phyloP scores from a whole-genome alignment of 2,113 vertebrate species.

The Hymenochirus boettgeri region DNA sequence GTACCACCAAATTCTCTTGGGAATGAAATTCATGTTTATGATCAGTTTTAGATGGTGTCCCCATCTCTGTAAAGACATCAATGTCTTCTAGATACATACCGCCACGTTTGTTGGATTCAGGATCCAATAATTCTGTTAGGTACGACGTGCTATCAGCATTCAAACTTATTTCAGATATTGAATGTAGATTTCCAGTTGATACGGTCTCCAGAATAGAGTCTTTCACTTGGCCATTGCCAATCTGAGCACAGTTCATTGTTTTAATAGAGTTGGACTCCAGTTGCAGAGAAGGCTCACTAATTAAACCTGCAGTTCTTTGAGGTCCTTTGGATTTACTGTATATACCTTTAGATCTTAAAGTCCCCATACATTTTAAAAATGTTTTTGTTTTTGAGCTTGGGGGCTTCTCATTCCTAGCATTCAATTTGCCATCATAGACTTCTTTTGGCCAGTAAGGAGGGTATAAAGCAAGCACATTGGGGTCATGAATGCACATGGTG shows the following conservation, averaged over 20 bases:
- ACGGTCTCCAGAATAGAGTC: constrained; percentile 39
- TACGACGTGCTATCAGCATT: constrained; percentile 72
- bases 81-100: constrained; percentile 90
- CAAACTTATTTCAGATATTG: constrained; percentile 62
- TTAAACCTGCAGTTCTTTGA: constrained; percentile 62
- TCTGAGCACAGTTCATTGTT: constrained; percentile 69
- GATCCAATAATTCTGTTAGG: constrained; percentile 73
- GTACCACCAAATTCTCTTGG: constrained; percentile 86
- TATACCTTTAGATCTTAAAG: constrained; percentile 74
- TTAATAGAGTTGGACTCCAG: constrained; percentile 76
- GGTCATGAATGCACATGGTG: constrained; percentile 66
- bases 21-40: constrained; percentile 85
- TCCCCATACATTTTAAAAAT: constrained; percentile 87
- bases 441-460: constrained; percentile 62
- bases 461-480: constrained; percentile 49
- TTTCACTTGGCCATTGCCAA: constrained; percentile 70
- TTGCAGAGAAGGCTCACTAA: constrained; percentile 79
- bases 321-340: constrained; percentile 68
- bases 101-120: constrained; percentile 77
- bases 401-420: constrained; percentile 75
- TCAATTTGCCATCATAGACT: constrained; percentile 56
- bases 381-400: constrained; percentile 79
- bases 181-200: constrained; percentile 48
- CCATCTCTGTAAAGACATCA: constrained; percentile 67
- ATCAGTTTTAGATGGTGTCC: constrained; percentile 61